Evolutionary conservation across 2,888 invertebrate species (phyloP).

Genomic region (Eupelmus urozonus): DNA sequence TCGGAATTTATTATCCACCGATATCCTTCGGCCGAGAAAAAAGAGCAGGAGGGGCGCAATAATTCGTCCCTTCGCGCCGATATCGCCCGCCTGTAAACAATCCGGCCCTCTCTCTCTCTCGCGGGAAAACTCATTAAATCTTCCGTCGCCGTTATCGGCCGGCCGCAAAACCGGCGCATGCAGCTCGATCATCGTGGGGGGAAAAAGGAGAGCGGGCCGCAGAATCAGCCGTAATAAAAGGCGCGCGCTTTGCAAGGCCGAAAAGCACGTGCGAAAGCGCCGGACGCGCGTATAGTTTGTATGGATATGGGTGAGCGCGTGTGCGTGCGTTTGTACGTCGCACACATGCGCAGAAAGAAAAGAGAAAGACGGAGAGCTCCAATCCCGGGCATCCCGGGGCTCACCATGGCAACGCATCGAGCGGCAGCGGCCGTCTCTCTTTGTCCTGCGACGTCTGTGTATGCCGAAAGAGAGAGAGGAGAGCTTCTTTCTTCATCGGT

Average conservation of each 20-base stretch:
- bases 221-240: constrained; percentile 18
- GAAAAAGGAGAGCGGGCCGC: neutral
- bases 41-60: neutral
- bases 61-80: no score
- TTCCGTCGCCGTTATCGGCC: no score
- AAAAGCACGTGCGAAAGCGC: constrained; percentile 14
- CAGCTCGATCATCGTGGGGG: no score
- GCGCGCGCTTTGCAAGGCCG: neutral
- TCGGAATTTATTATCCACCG: neutral
- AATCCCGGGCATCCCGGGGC: constrained; percentile 74
- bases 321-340: neutral
- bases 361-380: constrained; percentile 59
- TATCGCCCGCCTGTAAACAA: no score
- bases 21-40: neutral
- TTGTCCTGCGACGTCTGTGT: neutral
- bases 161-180: no score
- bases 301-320: no score
- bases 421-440: constrained; percentile 9
- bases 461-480: no score
- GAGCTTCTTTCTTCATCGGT: neutral
- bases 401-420: constrained; percentile 71
- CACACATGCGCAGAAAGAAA: neutral
- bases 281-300: neutral
- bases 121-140: no score
- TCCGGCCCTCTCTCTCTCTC: no score